Conservation (phyloP, 2,113 vertebrate species). For the Cololabis saira region DNA sequence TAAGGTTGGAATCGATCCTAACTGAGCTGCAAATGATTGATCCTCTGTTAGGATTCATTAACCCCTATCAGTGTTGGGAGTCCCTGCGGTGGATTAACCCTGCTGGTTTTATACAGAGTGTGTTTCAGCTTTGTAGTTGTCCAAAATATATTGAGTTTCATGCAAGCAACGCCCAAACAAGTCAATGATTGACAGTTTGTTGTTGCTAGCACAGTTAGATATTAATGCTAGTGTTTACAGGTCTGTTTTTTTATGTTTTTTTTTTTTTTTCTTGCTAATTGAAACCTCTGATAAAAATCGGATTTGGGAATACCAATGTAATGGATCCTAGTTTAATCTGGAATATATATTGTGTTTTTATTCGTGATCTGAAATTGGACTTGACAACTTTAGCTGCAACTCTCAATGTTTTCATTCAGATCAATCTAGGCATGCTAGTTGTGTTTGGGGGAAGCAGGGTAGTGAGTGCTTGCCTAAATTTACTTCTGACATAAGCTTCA, state of each 20-base stretch:
- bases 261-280: no score
- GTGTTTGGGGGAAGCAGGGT: background rate
- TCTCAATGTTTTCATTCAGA: no score
- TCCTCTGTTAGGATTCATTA: background rate
- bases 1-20: conserved; percentile 16
- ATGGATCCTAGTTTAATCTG: no score
- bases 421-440: background rate
- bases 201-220: background rate
- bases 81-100: background rate
- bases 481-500: conserved; percentile 7
- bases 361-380: background rate
- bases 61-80: background rate
- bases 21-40: conserved; percentile 10
- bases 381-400: background rate
- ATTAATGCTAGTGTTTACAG: no score
- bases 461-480: background rate
- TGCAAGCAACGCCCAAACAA: background rate
- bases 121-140: background rate
- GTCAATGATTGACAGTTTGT: background rate
- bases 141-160: background rate
- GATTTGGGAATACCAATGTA: no score
- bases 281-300: no score
- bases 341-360: no score
- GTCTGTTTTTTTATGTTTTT: no score
- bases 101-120: no score